Evolutionary conservation across 1,140 invertebrate genomes (phyloP).

Genomic region (Nymphalis io): DNA sequence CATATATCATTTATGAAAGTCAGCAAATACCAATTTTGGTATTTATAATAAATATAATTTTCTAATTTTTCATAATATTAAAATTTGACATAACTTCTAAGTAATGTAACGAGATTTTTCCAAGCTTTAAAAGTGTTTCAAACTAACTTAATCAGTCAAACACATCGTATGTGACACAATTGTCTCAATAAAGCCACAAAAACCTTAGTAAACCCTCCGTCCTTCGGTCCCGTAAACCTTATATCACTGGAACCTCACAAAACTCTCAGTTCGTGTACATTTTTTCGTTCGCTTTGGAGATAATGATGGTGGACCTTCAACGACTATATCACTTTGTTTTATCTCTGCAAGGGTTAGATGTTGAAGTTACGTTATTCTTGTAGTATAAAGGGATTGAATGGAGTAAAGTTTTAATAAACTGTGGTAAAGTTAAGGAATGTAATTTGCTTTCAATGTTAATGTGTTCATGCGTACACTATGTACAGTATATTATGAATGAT

Average conservation of each 20-base stretch:
- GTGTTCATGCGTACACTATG: too few relatives aligned
- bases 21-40: too few relatives aligned
- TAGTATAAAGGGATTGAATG: not conserved
- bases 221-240: not conserved
- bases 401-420: not conserved
- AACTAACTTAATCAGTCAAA: not conserved
- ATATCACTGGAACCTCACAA: constrained; percentile 1
- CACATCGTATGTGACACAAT: not conserved
- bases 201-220: not conserved
- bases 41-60: too few relatives aligned
- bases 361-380: not conserved
- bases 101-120: too few relatives aligned
- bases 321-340: constrained; percentile 5
- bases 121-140: too few relatives aligned
- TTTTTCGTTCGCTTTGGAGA: not conserved
- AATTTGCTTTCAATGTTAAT: too few relatives aligned
- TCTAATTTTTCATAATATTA: too few relatives aligned
- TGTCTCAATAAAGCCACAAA: not conserved
- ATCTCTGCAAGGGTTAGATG: not conserved
- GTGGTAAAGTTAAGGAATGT: not conserved
- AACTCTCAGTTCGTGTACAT: not conserved
- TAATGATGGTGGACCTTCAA: not conserved
- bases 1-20: too few relatives aligned
- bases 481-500: too few relatives aligned
- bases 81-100: too few relatives aligned